Conservation (phyloP, 1,140 invertebrate genomes). For the Drosophila bocqueti region DNA sequence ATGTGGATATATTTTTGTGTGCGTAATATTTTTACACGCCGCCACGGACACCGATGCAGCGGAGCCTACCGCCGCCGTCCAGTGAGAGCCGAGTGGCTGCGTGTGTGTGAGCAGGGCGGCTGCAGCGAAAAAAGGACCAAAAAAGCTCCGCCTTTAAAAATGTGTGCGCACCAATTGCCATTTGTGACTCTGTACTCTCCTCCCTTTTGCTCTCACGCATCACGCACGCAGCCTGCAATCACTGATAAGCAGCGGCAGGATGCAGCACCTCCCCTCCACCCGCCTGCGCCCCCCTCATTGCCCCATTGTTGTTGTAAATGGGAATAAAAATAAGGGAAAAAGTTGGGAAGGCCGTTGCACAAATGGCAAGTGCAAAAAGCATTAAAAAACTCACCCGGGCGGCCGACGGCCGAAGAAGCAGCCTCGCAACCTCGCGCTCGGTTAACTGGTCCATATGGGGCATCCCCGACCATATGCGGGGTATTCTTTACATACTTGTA, state of each 20-base stretch:
- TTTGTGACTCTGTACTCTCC: constrained; percentile 80
- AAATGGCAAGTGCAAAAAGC: constrained; percentile 79
- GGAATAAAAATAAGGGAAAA: constrained; percentile 54
- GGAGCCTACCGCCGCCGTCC: constrained; percentile 53
- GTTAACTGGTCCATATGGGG: constrained; percentile 72
- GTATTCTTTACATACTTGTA: constrained; percentile 77
- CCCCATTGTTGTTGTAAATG: constrained; percentile 67
- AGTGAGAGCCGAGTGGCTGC: constrained; percentile 60
- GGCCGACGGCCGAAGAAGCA: constrained; percentile 33
- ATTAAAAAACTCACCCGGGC: constrained; percentile 59
- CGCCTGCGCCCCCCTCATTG: background rate
- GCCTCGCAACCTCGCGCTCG: constrained; percentile 45
- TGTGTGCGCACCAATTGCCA: constrained; percentile 82
- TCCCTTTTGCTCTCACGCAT: constrained; percentile 79
- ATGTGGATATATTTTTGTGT: constrained; percentile 52
- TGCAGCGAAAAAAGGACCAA: constrained; percentile 79
- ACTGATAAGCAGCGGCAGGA: constrained; percentile 65
- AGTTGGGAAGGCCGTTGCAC: constrained; percentile 63
- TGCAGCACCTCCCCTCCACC: constrained; percentile 27
- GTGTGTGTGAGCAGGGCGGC: constrained; percentile 59
- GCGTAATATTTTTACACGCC: constrained; percentile 80
- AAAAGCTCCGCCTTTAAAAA: constrained; percentile 85
- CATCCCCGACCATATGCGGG: constrained; percentile 73
- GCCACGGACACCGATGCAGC: constrained; percentile 37
- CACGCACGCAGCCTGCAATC: constrained; percentile 56